A percentile compares a stretch with the other conserved stretches of the same genome.
These are phyloP conservation scores for Saccostrea cuccullata DNA, from an alignment of 1,140 invertebrate genomes.

Conservation along the genomic window DNA sequence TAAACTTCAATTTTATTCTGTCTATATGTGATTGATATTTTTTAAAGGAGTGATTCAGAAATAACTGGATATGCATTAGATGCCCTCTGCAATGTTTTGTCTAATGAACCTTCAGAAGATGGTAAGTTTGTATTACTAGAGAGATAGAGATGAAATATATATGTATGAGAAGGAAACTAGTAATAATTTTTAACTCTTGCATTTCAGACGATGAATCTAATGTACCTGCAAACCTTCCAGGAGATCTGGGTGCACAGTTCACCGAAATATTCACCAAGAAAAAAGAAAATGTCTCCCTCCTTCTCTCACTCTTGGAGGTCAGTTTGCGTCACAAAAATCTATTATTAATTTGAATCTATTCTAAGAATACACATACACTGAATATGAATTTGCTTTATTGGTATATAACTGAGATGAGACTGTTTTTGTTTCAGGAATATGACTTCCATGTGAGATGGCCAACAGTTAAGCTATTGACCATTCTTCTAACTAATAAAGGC, in stretches of 20 bases:
- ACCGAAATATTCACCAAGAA: conserved; percentile 99
- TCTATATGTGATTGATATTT: conserved; percentile 3
- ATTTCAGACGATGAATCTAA: conserved; percentile 67
- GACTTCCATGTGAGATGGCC: conserved; percentile 95
- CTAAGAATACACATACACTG: neutral
- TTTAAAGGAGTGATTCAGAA: conserved; percentile 88
- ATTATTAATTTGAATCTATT: neutral
- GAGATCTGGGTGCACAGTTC: conserved; percentile 90
- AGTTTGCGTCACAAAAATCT: conserved; percentile 33
- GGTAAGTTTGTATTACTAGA: conserved; percentile 59
- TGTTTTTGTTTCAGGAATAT: conserved; percentile 82
- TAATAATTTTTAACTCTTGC: neutral
- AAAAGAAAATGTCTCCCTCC: conserved; percentile 89
- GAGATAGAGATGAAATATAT: too few relatives aligned
- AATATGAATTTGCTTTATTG: neutral
- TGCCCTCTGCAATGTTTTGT: conserved; percentile 93
- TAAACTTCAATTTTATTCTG: neutral
- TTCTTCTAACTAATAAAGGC: conserved; percentile 84
- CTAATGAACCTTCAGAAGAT: conserved; percentile 85
- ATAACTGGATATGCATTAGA: conserved; percentile 95
- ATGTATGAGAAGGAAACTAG: too few relatives aligned
- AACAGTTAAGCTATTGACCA: conserved; percentile 75
- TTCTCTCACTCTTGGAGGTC: conserved; percentile 93
- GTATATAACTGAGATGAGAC: neutral
- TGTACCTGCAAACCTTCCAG: conserved; percentile 54